Evolutionary conservation across 2,797 vertebrate species (phyloP), one percentile per base, ranked within the genome.

Genomic region (Gymnodraco acuticeps): DNA sequence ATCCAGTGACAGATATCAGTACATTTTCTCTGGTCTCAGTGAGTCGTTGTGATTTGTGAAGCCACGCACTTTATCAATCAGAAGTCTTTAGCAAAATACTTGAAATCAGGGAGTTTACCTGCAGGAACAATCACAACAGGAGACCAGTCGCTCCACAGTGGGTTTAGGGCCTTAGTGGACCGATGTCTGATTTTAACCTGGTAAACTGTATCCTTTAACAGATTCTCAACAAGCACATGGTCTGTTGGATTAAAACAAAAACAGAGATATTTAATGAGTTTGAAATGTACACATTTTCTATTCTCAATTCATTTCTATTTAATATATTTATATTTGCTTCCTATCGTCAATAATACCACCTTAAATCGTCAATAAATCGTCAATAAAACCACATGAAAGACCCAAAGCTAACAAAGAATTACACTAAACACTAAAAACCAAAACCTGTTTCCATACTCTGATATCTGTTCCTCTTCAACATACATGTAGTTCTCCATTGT

Each of bases 141-240:
- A 64, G 90, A 93, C 94, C 94, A 95, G 56, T 86, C 50, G 27
- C 95, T 95, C 95, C 95, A 95, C 65, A 92, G 75, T 1, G 91
- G 53, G 47, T 56, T 61, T 1, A 0, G 12, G 27, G 17, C 80
- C 51, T 5, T 1, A 10, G 11, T 92, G 15, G 92, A 87, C 43
- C 10, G 77, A 0, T 93, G 91, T 73, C 91, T 88, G 70, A 94
- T 80, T 62, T 89, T 64, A 71, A 94, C 47, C 72, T 80, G 67
- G 65, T 94, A 93, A 14, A 67, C 52, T 4, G 76, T 68, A 19
- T 52, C 3, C 8, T 77, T 84, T 19, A 42, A 16, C 33, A 95
- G 87, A 69, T 84, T 82, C 19, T 2, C 38, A 33, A 94, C 23
- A 9, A 7, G 58, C 31, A 88, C 23, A 10, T 31, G 33, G 46